A percentile compares a stretch with the other conserved stretches of the same genome.
Evolutionary conservation across 1,140 invertebrate species (phyloP).

Genomic region (Rhopalosiphum maidis): DNA sequence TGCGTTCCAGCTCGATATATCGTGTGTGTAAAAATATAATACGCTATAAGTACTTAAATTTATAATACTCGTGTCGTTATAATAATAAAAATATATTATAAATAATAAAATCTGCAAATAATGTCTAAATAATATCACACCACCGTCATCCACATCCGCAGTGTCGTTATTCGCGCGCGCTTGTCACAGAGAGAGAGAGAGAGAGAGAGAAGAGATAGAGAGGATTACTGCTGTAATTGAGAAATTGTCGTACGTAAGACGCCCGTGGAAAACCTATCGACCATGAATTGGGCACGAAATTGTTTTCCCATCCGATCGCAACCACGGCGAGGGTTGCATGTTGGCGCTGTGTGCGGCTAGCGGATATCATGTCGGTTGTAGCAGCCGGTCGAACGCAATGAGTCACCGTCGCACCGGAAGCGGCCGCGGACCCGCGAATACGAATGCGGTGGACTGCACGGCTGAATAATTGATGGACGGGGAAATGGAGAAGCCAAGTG

Average conservation of each 20-base stretch:
- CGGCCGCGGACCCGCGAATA: not conserved
- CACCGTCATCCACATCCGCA: not conserved
- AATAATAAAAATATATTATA: not conserved
- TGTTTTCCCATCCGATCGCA: not conserved
- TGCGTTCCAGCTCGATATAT: not conserved
- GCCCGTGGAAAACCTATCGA: not conserved
- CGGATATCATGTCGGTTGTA: not conserved
- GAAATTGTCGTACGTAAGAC: not conserved
- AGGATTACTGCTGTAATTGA: not conserved
- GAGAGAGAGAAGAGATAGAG: not conserved
- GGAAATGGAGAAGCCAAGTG: slow-evolving; percentile 42
- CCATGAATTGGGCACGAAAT: not conserved
- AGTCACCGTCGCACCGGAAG: slow-evolving; percentile 1
- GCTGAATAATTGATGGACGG: not conserved
- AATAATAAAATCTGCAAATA: not conserved
- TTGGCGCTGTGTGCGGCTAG: too few relatives aligned
- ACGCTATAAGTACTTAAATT: not conserved
- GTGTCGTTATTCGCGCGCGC: not conserved
- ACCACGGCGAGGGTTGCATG: not conserved
- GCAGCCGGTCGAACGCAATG: not conserved
- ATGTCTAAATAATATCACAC: not conserved
- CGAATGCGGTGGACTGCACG: not conserved
- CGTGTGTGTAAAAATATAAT: not conserved
- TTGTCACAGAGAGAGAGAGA: not conserved
- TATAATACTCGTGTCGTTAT: not conserved